Evolutionary conservation across 2,113 vertebrate genomes (phyloP).

Genomic region (Diadophis punctatus): DNA sequence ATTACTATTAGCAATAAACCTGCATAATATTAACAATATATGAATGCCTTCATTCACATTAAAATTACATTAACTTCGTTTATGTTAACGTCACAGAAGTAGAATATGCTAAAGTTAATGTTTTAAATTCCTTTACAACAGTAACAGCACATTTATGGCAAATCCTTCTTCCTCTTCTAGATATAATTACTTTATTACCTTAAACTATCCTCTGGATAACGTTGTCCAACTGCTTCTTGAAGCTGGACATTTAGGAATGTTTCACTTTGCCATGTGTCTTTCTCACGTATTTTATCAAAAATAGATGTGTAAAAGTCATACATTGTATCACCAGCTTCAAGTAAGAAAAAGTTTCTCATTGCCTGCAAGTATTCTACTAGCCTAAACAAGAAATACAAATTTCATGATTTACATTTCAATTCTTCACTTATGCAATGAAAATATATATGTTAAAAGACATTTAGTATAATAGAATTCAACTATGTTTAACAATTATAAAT

Average conservation of each 20-base stretch:
- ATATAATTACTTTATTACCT: constrained; percentile 70
- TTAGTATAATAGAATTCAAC: background rate
- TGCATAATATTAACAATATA: background rate
- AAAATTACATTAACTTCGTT: background rate
- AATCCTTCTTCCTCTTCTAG: background rate
- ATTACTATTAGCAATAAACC: background rate
- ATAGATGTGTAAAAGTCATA: constrained; percentile 98
- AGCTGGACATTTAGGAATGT: constrained; percentile 91
- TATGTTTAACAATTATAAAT: background rate
- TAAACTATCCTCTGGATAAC: constrained; percentile 87
- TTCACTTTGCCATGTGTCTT: constrained; percentile 92
- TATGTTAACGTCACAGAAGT: background rate
- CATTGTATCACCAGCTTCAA: constrained; percentile 99
- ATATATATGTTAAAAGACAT: background rate
- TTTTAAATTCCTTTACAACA: background rate
- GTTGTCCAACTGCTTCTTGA: constrained; percentile 93
- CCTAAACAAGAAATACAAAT: constrained; percentile 61
- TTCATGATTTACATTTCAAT: background rate
- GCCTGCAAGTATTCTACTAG: constrained; percentile 93
- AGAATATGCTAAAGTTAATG: background rate
- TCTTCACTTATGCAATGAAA: background rate
- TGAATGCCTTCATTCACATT: background rate
- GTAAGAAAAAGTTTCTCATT: constrained; percentile 97
- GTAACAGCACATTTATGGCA: background rate
- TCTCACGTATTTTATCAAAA: constrained; percentile 96